phyloP scores from a whole-genome alignment of 1,140 invertebrate species.

The Ctenoplectra terminalis region DNA sequence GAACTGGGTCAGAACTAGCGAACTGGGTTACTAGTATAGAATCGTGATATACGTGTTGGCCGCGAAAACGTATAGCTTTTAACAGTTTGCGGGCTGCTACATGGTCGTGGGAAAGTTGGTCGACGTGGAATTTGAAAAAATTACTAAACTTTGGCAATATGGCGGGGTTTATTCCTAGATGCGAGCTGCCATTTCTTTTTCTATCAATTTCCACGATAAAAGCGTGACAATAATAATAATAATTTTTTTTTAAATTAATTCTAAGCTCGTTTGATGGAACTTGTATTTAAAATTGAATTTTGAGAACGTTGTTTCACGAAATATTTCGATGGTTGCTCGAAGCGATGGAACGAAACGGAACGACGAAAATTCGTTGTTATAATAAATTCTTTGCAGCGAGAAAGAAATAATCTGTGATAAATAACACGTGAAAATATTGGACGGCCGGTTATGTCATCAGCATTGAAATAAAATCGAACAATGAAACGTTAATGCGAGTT shows the following conservation, averaged over 20 bases:
- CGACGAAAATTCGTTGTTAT: background rate
- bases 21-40: constrained; percentile 28
- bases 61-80: constrained; percentile 22
- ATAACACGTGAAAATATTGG: background rate
- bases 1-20: constrained; percentile 37
- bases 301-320: too few species aligned
- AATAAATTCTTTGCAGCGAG: background rate
- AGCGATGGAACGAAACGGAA: background rate
- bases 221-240: too few species aligned
- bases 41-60: constrained; percentile 8
- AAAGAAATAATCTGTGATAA: background rate
- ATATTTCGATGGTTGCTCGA: too few species aligned
- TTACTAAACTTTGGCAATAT: constrained; percentile 24
- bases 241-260: too few species aligned
- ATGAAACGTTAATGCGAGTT: constrained; percentile 5
- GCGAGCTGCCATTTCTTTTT: background rate
- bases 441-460: background rate
- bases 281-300: too few species aligned
- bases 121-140: constrained; percentile 18
- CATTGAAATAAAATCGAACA: constrained; percentile 3
- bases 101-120: constrained; percentile 2
- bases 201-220: too few species aligned
- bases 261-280: too few species aligned
- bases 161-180: background rate
- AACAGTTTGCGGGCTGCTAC: background rate